Percentiles rank a stretch among this genome's conserved stretches.
Evolutionary conservation across 2,113 vertebrate genomes (phyloP).

Genomic region (Perccottus glenii): DNA sequence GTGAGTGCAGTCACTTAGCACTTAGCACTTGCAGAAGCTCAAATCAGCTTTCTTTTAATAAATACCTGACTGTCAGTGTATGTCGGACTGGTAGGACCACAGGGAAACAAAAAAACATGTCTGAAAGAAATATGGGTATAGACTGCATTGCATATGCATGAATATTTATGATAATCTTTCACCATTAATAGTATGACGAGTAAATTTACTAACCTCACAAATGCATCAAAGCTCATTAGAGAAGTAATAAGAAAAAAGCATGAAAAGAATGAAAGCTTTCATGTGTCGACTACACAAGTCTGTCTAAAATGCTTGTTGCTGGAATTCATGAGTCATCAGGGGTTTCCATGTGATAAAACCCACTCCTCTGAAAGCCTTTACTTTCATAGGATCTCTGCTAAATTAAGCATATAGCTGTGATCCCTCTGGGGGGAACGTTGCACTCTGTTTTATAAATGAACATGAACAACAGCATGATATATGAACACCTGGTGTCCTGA

Average conservation of each 20-base stretch:
- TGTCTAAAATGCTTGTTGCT: conserved; percentile 15
- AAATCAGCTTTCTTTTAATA: too few species aligned
- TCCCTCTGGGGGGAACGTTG: conserved; percentile 43
- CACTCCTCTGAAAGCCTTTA: conserved; percentile 15
- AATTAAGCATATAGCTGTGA: conserved; percentile 66
- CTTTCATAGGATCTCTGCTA: conserved; percentile 40
- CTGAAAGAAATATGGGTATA: too few species aligned
- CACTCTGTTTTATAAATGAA: conserved; percentile 66
- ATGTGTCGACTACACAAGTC: not conserved
- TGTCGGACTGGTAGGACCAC: not conserved
- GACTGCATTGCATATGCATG: too few species aligned
- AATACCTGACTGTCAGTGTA: too few species aligned
- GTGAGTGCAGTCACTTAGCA: not conserved
- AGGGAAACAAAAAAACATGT: too few species aligned
- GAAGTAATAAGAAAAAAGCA: conserved; percentile 17
- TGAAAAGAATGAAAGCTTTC: too few species aligned
- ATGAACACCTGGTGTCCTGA: conserved; percentile 40
- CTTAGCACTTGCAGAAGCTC: too few species aligned
- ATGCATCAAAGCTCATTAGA: too few species aligned
- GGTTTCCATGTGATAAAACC: conserved; percentile 25
- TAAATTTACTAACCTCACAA: too few species aligned
- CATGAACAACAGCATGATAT: conserved; percentile 43
- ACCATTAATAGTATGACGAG: too few species aligned
- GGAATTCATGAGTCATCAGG: conserved; percentile 14
- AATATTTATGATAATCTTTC: too few species aligned